These are phyloP conservation scores for Drosophila kepulauana DNA, from an alignment of 1,140 invertebrate genomes.

Conservation along the genomic window DNA sequence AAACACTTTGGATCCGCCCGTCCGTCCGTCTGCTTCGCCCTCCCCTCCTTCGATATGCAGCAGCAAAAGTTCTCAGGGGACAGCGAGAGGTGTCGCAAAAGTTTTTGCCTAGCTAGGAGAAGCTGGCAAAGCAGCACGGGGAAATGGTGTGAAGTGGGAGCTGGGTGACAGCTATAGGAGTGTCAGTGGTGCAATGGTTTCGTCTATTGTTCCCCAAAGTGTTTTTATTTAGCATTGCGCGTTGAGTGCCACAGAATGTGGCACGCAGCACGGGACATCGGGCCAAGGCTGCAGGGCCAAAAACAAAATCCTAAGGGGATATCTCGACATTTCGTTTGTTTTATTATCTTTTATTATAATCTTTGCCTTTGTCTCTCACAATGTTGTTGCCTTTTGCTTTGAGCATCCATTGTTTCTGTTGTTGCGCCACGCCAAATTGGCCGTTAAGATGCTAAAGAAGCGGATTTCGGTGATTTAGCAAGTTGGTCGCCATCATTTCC, in stretches of 20 bases:
- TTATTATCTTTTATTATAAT: conserved; percentile 77
- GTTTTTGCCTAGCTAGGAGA: conserved; percentile 33
- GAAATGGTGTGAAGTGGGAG: not conserved
- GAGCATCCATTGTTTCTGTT: not conserved
- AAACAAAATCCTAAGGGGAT: not conserved
- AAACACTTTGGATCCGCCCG: conserved; percentile 39
- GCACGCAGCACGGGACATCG: not conserved
- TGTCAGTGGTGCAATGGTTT: conserved; percentile 13
- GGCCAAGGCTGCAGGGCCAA: conserved; percentile 27
- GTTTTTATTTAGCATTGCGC: conserved; percentile 73
- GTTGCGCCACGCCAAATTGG: conserved; percentile 65
- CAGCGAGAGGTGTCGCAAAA: conserved; percentile 45
- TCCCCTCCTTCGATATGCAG: not conserved
- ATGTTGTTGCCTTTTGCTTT: conserved; percentile 34
- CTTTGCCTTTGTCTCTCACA: conserved; percentile 36
- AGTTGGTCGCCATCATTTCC: conserved; percentile 42
- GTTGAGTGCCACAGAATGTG: conserved; percentile 19
- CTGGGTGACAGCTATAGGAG: conserved; percentile 11
- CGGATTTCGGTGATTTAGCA: conserved; percentile 75
- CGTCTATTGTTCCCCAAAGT: conserved; percentile 80
- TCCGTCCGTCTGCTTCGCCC: not conserved
- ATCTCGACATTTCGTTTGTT: conserved; percentile 70
- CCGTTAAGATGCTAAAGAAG: conserved; percentile 83
- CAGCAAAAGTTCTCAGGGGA: conserved; percentile 25
- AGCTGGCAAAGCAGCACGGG: not conserved